Evolutionary conservation across 2,113 vertebrate species (phyloP), one percentile per base, ranked within the genome.

Genomic region (Phocoena sinus): DNA sequence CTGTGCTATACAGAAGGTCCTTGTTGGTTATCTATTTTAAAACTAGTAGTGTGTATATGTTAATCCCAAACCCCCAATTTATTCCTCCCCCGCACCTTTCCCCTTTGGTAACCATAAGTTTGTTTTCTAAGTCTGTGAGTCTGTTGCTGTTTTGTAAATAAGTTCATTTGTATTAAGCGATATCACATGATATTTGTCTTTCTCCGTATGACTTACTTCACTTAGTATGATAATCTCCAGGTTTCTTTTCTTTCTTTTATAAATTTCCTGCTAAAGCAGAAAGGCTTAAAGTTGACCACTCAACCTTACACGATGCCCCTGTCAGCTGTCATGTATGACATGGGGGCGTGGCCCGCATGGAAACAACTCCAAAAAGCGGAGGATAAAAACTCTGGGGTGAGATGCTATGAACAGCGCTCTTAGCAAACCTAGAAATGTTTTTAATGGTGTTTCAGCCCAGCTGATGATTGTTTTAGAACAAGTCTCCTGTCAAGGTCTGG

Each of bases 401-500:
- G 26, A 50, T 4, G 1, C 47, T 23, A 8, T 25, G 86, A 67
- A 53, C 21, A 65, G 81, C 1, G 11, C 82, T 94, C 56, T 93
- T 31, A 65, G 62, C 67, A 91, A 86, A 82, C 38, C 67, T 38
- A 63, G 87, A 92, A 86, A 96, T 87, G 56, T 31, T 92, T 96
- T 68, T 26, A 36, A 50, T 80, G 76, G 83, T 97, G 94, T 91
- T 95, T 92, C 80, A 81, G 92, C 92, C 63, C 56, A 44, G 17
- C 44, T 33, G 21, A 80, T 56, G 63, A 90, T 63, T 96, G 41
- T 90, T 81, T 87, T 71, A 92, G 63, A 96, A 80, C 31, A 95
- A 95, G 36, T 87, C 90, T 92, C 96, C 90, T 53, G 50, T 90
- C 58, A 63, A 5, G 44, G 21, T 38, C 74, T 80, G 96, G 94